Evolutionary conservation across 2,797 vertebrate species (phyloP), one percentile per base, ranked within the genome.

Genomic region (Botia kubotai): DNA sequence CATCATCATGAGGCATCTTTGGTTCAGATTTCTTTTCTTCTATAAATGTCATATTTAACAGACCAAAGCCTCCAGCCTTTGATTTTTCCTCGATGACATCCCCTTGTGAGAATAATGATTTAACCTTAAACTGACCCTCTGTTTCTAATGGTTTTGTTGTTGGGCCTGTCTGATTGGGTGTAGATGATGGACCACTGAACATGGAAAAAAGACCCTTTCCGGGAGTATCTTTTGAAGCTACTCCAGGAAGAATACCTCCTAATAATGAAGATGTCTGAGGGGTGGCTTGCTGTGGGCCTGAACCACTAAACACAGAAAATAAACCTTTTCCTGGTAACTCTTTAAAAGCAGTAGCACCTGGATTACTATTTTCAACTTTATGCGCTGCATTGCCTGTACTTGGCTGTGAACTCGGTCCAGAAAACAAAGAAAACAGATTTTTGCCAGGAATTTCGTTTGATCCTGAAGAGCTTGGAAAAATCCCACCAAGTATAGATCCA

Each of bases 171-270:
- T 84, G 71, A 72, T 39, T 72, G 53, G 86, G 52, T 46, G 85
- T 65, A 87, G 77, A 5, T 26, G 87, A 21, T 73, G 78, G 36
- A 83, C 80, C 90, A 85, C 84, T 91, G 82, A 95, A 91, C 77
- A 94, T 91, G 78, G 95, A 95, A 88, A 94, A 90, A 82, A 96
- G 82, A 88, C 86, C 89, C 89, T 89, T 95, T 85, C 90, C 89
- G 65, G 90, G 66, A 46, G 75, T 82, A 75, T 95, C 93, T 70
- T 91, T 92, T 0, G 90, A 66, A 82, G 80, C 76, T 83, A 91
- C 29, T 73, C 86, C 86, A 80, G 93, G 84, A 76, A 93, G 90
- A 89, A 90, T 86, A 11, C 86, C 86, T 83, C 86, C 86, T 39
- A 93, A 88, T 0, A 87, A 53, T 83, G 90, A 91, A 82, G 80